These are phyloP conservation scores for Subacronicta megacephala DNA, from an alignment of 2,888 invertebrate genomes.

Conservation along the genomic window DNA sequence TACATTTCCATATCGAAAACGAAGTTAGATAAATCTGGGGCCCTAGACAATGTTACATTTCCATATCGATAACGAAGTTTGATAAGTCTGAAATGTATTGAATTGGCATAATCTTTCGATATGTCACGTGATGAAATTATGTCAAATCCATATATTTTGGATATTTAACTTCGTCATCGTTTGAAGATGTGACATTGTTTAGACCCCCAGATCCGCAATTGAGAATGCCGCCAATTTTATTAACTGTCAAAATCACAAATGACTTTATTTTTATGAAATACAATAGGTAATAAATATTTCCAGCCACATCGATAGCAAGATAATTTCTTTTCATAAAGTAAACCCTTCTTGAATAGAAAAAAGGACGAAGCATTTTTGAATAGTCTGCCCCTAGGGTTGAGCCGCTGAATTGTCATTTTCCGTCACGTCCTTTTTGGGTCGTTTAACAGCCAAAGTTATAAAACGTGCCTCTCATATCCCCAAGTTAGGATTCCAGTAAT, in stretches of 20 bases:
- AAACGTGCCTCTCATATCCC: constrained; percentile 42
- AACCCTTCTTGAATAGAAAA: constrained; percentile 36
- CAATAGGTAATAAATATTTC: constrained; percentile 24
- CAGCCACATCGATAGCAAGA: constrained; percentile 28
- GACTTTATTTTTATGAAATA: constrained; percentile 18
- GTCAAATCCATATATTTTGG: too few species aligned
- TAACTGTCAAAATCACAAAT: constrained; percentile 14
- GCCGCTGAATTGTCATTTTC: constrained; percentile 46
- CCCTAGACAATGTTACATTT: too few species aligned
- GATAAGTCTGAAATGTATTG: too few species aligned
- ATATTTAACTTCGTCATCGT: too few species aligned
- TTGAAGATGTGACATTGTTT: too few species aligned
- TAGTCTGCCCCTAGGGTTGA: constrained; percentile 28
- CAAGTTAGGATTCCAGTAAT: constrained; percentile 17
- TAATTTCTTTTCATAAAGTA: constrained; percentile 43
- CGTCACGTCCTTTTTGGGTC: constrained; percentile 46
- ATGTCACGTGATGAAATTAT: too few species aligned
- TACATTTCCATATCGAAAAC: too few species aligned
- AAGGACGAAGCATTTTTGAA: constrained; percentile 43
- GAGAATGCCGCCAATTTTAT: constrained; percentile 11
- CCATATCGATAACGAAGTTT: too few species aligned
- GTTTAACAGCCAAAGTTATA: constrained; percentile 42
- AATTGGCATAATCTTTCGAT: too few species aligned
- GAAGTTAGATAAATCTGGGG: too few species aligned
- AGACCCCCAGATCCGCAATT: too few species aligned